These are phyloP conservation scores for Helicoverpa armigera DNA, from an alignment of 1,140 invertebrate genomes.

Conservation along the genomic window DNA sequence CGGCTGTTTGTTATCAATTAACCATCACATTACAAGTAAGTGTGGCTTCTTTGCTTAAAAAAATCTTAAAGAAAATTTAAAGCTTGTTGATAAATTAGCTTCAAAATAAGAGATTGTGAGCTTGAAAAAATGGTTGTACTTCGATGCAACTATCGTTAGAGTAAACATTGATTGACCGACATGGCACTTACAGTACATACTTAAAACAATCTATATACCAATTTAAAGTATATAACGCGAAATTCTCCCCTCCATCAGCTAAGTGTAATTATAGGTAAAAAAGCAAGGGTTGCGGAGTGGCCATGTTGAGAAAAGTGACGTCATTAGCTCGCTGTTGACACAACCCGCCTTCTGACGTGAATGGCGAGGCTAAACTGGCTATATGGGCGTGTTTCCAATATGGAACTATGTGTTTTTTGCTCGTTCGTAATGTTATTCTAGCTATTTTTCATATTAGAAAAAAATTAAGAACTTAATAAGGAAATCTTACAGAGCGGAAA, in stretches of 20 bases:
- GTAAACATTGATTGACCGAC: neutral
- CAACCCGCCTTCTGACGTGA: constrained; percentile 67
- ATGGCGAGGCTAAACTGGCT: constrained; percentile 59
- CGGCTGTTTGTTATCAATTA: constrained; percentile 4
- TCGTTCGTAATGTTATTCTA: constrained; percentile 24
- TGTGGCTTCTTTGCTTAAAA: no score
- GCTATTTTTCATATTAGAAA: neutral
- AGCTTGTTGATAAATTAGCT: no score
- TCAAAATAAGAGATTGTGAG: no score
- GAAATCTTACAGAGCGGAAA: neutral
- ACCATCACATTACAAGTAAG: neutral
- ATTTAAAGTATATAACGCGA: constrained; percentile 51
- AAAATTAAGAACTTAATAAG: neutral
- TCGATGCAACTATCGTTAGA: no score
- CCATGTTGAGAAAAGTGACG: constrained; percentile 72
- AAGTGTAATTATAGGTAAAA: constrained; percentile 68
- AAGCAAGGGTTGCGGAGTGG: constrained; percentile 70
- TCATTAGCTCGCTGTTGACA: constrained; percentile 70
- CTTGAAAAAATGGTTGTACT: no score
- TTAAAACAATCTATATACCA: constrained; percentile 38
- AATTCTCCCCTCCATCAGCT: constrained; percentile 58
- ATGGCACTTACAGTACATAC: neutral
- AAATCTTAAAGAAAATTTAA: no score
- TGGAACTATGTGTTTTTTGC: constrained; percentile 36
- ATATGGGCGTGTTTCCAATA: constrained; percentile 62